A percentile compares a stretch with the other conserved stretches of the same genome.
These are phyloP conservation scores for Bambusicola thoracicus DNA, from an alignment of 2,113 vertebrate genomes.

Conservation along the genomic window DNA sequence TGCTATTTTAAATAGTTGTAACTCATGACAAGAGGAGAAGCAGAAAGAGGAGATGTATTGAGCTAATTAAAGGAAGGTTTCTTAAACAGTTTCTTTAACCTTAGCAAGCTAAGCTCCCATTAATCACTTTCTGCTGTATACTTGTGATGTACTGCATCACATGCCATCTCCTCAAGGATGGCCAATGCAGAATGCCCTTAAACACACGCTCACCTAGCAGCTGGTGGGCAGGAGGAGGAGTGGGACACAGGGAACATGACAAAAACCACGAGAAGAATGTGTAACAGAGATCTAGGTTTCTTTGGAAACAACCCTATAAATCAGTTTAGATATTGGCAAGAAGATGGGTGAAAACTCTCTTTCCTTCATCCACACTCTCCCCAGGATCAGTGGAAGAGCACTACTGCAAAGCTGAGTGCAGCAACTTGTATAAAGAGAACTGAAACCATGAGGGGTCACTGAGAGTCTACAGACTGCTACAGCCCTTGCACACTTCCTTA, in stretches of 20 bases:
- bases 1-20: not conserved
- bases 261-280: not conserved
- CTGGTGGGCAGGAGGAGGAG: not conserved
- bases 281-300: not conserved
- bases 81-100: constrained; percentile 19
- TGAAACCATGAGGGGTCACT: not conserved
- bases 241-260: not conserved
- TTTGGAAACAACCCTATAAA: not conserved
- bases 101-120: not conserved
- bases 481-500: not conserved
- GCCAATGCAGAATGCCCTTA: not conserved
- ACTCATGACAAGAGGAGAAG: not conserved
- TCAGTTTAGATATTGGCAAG: not conserved
- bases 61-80: constrained; percentile 32
- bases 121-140: not conserved
- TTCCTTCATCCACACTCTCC: not conserved
- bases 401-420: not conserved
- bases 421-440: not conserved
- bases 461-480: not conserved
- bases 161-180: not conserved
- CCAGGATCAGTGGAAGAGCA: not conserved
- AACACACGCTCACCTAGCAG: not conserved
- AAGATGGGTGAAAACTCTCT: not conserved
- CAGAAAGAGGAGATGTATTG: not conserved
- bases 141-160: not conserved